Evolutionary conservation across 2,113 vertebrate genomes (phyloP), one percentile per base, ranked within the genome.

Genomic region (Ciconia stormi): DNA sequence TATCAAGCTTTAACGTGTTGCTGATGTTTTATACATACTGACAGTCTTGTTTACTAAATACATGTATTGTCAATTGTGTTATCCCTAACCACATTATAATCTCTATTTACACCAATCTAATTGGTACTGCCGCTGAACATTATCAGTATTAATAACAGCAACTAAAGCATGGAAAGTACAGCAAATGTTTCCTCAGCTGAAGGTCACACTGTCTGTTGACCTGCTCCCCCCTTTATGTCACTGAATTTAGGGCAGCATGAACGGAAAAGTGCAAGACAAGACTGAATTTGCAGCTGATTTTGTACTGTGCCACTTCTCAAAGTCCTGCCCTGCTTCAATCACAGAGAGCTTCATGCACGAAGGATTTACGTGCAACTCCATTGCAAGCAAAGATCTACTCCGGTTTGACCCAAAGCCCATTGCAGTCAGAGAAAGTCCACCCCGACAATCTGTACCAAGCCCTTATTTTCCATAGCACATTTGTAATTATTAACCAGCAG

Each of bases 41-140:
- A 38, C 53, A 92, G 38, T 85, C 62, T 74, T 89, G 81, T 94
- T 96, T 97, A 94, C 65, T 90, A 95, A 97, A 95, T 70, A 95
- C 23, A 36, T 2, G 4, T 73, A 90, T 71, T 40, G n/a, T 84
- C 84, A 78, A 42, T 95, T 96, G 67, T 85, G 89, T 89, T 95
- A 95, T 91, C 77, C 82, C 91, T 95, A 92, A 95, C 95, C 83
- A 90, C 69, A 76, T 89, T 95, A 91, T 95, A 89, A 97, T 96
- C 91, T 92, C 91, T 97, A 87, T 92, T 97, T 97, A 92, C 50
- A 96, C 46, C 79, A 76, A 25, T 40, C 42, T 90, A 96, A 96
- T 73, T 95, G 69, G 90, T 94, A 82, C 25, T 80, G 66, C 80
- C 16, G 17, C 80, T 91, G 34, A 52, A 38, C 58, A 81, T 61